Evolutionary conservation across 1,140 invertebrate genomes (phyloP).

Genomic region (Trinorchestia longiramus): DNA sequence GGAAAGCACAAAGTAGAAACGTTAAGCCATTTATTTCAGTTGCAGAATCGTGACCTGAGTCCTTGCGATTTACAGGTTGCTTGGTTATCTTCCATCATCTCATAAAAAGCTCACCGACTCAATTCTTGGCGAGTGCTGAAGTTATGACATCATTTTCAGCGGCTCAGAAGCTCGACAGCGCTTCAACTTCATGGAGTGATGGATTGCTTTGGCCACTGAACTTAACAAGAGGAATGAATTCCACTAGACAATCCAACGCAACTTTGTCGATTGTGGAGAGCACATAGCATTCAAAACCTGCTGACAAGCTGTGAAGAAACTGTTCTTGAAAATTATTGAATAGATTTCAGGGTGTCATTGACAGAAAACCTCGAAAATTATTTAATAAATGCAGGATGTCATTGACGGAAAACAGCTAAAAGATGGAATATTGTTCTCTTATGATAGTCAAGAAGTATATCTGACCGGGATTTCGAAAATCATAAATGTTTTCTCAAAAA

Average conservation of each 20-base stretch:
- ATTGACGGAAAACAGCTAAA: not conserved
- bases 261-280: not conserved
- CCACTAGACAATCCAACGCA: not conserved
- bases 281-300: not conserved
- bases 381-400: too few relatives aligned
- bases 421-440: not conserved
- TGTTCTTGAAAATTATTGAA: not conserved
- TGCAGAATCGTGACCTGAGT: not conserved
- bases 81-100: slow-evolving; percentile 18
- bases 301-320: not conserved
- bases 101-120: slow-evolving; percentile 18
- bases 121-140: not conserved
- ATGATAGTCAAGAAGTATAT: not conserved
- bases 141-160: slow-evolving; percentile 28
- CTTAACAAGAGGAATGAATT: slow-evolving; percentile 31
- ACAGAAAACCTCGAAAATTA: not conserved
- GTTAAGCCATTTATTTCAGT: not conserved
- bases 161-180: slow-evolving; percentile 32
- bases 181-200: slow-evolving; percentile 17
- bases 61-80: not conserved
- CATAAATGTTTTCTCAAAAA: too few relatives aligned
- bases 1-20: not conserved
- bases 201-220: not conserved
- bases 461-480: too few relatives aligned
- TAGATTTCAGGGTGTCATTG: not conserved